Base-by-base conservation (phyloP, 2,113 vertebrate genomes). In the Eclectus roratus region DNA sequence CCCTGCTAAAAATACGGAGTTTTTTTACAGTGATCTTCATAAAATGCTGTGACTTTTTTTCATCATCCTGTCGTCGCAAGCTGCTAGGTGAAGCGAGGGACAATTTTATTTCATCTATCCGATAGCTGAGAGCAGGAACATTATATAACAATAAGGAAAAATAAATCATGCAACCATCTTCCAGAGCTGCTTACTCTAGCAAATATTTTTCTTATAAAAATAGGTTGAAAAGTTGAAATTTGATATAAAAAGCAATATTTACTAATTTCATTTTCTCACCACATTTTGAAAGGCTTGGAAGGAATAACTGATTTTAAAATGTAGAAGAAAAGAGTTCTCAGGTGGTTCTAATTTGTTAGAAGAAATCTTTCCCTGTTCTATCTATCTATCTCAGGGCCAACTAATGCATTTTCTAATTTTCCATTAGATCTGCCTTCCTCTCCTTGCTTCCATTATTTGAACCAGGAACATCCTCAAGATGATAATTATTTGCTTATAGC, bases 181-280 rank as follows among this genome's bases (percentile, higher is more conserved):
- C 66, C 47, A 72, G n/a, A 91, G 74, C 44, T 88, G 61, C 80
- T 90, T 91, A 63, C 14, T 46, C 55, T 19, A 76, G 87, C 77
- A 94, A 89, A 69, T 88, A 78, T 69, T 73, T 69, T 83, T 80
- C 39, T 41, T 53, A 46, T 39, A 69, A 88, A 88, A 93, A 46
- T 15, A 65, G n/a, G 35, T 43, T 60, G 79, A 61, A 93, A 73
- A 20, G 8, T 24, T 91, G 46, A 91, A 88, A 91, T 43, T 49
- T 81, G 35, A 89, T 83, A 35, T 39, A 74, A 94, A 83, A 93
- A 41, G 21, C 50, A 94, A 66, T 89, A 95, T 81, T 88, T 85
- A 46, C 20, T 92, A 61, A 86, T 94, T 89, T 79, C 2, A 69
- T 95, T 94, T 89, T 89, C 79, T 81, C 37, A 56, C 10, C 5